phyloP scores from a whole-genome alignment of 2,113 vertebrate species.

The Erythrocercus mccallii region DNA sequence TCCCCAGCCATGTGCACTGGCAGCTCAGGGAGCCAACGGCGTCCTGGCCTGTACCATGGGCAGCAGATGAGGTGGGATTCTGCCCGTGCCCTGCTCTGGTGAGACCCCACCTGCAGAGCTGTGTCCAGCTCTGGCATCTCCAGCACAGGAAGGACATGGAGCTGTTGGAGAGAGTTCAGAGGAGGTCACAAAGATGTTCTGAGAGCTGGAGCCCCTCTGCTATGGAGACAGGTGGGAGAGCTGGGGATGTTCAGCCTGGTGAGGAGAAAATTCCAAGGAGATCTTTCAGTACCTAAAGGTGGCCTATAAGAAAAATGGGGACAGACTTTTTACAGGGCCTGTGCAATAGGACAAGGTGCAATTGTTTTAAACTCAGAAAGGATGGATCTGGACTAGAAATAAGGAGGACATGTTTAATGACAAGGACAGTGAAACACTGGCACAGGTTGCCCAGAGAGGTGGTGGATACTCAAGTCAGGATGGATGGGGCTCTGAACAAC shows the following conservation, averaged over 20 bases:
- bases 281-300: not conserved
- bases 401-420: not conserved
- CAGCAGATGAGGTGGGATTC: not conserved
- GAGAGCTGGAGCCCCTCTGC: not conserved
- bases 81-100: not conserved
- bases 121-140: not conserved
- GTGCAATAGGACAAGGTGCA: not conserved
- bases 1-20: rapidly evolving
- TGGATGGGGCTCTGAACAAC: not conserved
- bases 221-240: not conserved
- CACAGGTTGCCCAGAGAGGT: not conserved
- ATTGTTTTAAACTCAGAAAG: not conserved
- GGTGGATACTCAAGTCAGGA: not conserved
- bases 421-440: not conserved
- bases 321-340: not conserved
- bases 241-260: not conserved
- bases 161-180: rapidly evolving
- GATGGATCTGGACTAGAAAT: not conserved
- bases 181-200: not conserved
- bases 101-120: not conserved
- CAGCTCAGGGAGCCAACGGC: not conserved
- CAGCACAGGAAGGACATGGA: not conserved
- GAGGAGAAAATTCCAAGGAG: not conserved
- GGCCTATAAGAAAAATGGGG: not conserved
- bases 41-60: not conserved